Evolutionary conservation across 2,888 invertebrate species (phyloP), one percentile per base, ranked within the genome.

Genomic region (Sicus ferrugineus): DNA sequence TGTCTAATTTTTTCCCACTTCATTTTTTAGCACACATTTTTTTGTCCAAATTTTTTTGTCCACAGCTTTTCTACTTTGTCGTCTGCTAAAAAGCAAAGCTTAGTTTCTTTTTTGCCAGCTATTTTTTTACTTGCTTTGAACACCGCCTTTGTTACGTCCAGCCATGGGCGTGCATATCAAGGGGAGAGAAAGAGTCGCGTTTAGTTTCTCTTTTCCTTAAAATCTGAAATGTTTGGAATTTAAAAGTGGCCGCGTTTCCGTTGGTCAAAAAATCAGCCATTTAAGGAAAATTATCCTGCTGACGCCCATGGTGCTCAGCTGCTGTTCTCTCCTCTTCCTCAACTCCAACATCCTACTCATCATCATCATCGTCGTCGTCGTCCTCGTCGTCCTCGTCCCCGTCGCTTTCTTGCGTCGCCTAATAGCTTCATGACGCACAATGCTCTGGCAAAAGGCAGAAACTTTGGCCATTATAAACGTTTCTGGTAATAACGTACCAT

Each of bases 381-480:
- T 38, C 38, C 11, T 42, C 16, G 42, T 23, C 61, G 21, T 42
- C 26, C 38, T 23, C 62, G 3, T 11, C 46, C 26, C 5, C 16
- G 14, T 14, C 26, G 19, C 31, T 42, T n/a, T n/a, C 42, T 42
- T 42, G n/a, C 23, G 31, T 23, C 38, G 11, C 38, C n/a, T 61
- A 61, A 61, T 61, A 42, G 64, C 50, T 61, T 21, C 50, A 61
- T 61, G 42, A 50, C 50, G 64, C 50, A 50, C 31, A 21, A 23
- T 31, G 21, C 50, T 64, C 30, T 50, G 54, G 65, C 54, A 34
- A 65, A n/a, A 38, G 65, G 52, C 54, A 65, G 54, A 65, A 65
- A 65, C 65, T 65, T 65, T 65, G 52, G 54, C 65, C 54, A 65
- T 65, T 65, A 65, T 52, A 54, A 65, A 54, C 65, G 65, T 23